A percentile compares a stretch with the other conserved stretches of the same genome.
Conservation (phyloP, 2,797 vertebrate species). For the Tachyglossus aculeatus region DNA sequence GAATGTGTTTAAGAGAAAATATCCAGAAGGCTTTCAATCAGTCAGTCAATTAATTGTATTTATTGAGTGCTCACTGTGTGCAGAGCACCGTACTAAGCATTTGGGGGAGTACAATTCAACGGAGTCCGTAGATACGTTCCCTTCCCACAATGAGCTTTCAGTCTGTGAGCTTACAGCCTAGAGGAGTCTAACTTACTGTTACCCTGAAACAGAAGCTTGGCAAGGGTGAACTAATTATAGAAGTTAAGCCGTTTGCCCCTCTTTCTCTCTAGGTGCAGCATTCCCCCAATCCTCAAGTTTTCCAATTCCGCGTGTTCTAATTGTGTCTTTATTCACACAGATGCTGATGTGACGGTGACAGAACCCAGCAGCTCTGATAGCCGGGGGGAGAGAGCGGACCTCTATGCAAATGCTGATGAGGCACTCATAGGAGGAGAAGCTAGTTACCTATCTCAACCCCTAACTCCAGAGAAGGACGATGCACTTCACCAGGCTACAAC, state of each 20-base stretch:
- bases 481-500: constrained; percentile 79
- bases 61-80: no score
- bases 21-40: no score
- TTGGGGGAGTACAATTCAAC: no score
- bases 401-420: constrained; percentile 86
- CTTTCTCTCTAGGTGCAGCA: rapidly evolving
- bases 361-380: constrained; percentile 90
- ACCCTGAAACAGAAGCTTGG: no score
- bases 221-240: no score
- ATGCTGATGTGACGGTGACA: constrained; percentile 78
- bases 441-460: constrained; percentile 79
- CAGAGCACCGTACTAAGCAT: no score
- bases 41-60: no score
- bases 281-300: rapidly evolving
- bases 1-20: no score
- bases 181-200: no score
- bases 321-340: constrained; percentile 50
- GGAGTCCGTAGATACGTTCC: no score
- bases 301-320: background rate
- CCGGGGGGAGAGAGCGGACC: constrained; percentile 84
- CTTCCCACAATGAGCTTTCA: no score
- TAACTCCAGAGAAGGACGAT: constrained; percentile 86
- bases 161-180: no score
- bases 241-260: rapidly evolving
- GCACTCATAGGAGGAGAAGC: constrained; percentile 78